These are phyloP conservation scores for Amphipoea lucens DNA, from an alignment of 2,888 invertebrate genomes.

Conservation along the genomic window DNA sequence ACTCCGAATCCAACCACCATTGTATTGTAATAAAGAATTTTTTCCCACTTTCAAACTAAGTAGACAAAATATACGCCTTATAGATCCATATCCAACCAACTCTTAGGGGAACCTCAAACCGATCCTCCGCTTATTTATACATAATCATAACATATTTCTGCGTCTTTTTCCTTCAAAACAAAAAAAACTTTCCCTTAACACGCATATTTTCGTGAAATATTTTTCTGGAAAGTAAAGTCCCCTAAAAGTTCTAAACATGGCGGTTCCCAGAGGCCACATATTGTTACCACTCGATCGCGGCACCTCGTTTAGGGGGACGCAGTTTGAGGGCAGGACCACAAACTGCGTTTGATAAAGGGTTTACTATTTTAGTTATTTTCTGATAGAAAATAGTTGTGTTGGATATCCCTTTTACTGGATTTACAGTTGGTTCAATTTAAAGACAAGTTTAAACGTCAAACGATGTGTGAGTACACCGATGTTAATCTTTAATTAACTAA, in stretches of 20 bases:
- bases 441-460: background rate
- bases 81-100: conserved; percentile 51
- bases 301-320: conserved; percentile 69
- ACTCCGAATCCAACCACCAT: conserved; percentile 32
- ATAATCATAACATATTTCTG: conserved; percentile 68
- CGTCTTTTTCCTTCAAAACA: conserved; percentile 49
- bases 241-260: conserved; percentile 68
- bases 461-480: background rate
- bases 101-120: conserved; percentile 62
- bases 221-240: conserved; percentile 63
- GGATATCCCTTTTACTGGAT: background rate
- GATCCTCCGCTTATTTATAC: conserved; percentile 65
- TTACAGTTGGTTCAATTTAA: no score
- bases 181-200: conserved; percentile 66
- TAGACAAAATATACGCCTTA: conserved; percentile 53
- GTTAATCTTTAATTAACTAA: background rate
- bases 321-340: conserved; percentile 29
- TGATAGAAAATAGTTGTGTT: background rate
- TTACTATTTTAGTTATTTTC: background rate
- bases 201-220: conserved; percentile 69
- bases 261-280: conserved; percentile 71
- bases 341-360: conserved; percentile 22
- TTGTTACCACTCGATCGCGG: conserved; percentile 70
- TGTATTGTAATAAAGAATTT: conserved; percentile 52
- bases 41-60: conserved; percentile 46